These are phyloP conservation scores for Hippocampus barbouri DNA, from an alignment of 2,113 vertebrate genomes.

Conservation along the genomic window DNA sequence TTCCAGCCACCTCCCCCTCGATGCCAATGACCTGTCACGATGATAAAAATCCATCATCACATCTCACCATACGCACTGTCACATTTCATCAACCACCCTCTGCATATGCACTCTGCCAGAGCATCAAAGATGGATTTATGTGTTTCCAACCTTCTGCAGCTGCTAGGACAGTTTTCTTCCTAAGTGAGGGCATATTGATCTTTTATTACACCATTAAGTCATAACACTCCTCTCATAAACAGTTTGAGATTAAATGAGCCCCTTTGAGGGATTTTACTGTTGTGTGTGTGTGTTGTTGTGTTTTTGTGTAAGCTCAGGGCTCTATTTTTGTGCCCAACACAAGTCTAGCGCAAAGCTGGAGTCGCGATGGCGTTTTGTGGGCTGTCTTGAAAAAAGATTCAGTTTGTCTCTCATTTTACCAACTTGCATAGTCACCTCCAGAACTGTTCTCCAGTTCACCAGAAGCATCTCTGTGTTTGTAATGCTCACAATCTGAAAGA, in stretches of 20 bases:
- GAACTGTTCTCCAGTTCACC: background rate
- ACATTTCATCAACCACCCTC: constrained; percentile 37
- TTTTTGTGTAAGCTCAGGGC: constrained; percentile 24
- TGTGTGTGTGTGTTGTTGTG: constrained; percentile 2
- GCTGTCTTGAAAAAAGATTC: background rate
- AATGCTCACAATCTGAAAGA: background rate
- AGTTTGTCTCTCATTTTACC: background rate
- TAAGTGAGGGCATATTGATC: constrained; percentile 66
- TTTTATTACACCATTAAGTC: constrained; percentile 71
- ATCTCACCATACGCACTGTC: constrained; percentile 38
- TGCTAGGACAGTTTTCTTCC: constrained; percentile 65
- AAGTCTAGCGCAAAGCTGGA: background rate
- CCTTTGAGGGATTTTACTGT: constrained; percentile 57
- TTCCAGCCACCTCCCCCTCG: constrained; percentile 9
- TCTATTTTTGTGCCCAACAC: background rate
- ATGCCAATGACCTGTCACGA: constrained; percentile 40
- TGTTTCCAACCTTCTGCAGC: constrained; percentile 44
- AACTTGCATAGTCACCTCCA: background rate
- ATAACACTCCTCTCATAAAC: constrained; percentile 63
- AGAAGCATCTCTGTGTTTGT: background rate
- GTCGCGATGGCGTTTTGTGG: background rate
- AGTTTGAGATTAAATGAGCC: constrained; percentile 64
- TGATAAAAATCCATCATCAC: constrained; percentile 54
- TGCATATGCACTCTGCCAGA: constrained; percentile 32
- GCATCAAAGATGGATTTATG: constrained; percentile 57